These are phyloP conservation scores for Plecturocebus donacophilus DNA, from an alignment of 2,113 vertebrate genomes.

Conservation along the genomic window DNA sequence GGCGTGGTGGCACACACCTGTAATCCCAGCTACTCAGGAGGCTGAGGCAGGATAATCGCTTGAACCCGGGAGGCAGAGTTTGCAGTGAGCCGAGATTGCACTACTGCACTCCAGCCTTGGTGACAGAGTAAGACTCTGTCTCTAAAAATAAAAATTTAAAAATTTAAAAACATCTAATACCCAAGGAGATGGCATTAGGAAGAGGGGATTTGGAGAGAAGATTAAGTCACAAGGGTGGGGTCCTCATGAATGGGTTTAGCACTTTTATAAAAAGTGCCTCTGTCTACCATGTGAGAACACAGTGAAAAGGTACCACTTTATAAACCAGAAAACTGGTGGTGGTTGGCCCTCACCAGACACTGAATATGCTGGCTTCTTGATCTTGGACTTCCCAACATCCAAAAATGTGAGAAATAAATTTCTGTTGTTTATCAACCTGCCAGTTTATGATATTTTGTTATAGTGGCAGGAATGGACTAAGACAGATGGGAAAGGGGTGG, in stretches of 20 bases:
- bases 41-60: no score
- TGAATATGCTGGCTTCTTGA: background rate
- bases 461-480: background rate
- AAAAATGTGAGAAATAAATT: background rate
- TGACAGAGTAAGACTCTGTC: no score
- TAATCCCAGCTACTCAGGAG: no score
- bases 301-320: background rate
- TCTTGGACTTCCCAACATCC: background rate
- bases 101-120: no score
- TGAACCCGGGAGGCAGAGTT: no score
- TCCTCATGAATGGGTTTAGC: background rate
- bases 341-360: background rate
- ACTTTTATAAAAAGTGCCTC: background rate
- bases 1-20: no score
- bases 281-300: background rate
- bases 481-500: background rate
- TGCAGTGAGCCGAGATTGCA: no score
- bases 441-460: background rate
- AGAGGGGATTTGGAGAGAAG: background rate
- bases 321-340: background rate
- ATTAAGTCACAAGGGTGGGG: background rate
- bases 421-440: background rate
- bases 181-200: background rate
- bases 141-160: no score
- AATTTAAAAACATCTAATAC: background rate